A percentile compares a stretch with the other conserved stretches of the same genome.
Evolutionary conservation across 2,888 invertebrate genomes (phyloP).

Genomic region (Clitarchus hookeri): DNA sequence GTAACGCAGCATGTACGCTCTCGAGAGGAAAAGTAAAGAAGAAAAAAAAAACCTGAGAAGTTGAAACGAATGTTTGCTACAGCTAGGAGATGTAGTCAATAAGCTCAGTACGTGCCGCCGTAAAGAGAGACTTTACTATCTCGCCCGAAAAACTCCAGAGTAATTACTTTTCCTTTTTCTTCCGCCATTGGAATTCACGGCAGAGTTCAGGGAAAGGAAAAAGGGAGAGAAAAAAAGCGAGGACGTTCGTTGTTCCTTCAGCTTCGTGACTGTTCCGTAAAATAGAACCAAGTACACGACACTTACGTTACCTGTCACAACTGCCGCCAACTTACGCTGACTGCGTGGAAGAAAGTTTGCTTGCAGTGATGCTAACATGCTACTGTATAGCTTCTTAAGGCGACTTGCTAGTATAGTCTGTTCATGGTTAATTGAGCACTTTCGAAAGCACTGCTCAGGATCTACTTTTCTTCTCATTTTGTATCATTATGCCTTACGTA

Average conservation of each 20-base stretch:
- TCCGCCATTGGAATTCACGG: conserved; percentile 11
- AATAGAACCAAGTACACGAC: too few relatives aligned
- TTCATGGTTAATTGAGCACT: too few relatives aligned
- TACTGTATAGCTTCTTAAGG: too few relatives aligned
- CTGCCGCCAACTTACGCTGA: too few relatives aligned
- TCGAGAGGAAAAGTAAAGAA: conserved; percentile 16
- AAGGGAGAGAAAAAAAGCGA: background rate
- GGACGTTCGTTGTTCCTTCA: background rate
- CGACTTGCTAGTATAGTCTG: too few relatives aligned
- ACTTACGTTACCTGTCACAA: too few relatives aligned
- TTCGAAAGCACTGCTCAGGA: too few relatives aligned
- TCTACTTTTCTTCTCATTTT: too few relatives aligned
- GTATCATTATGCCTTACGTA: too few relatives aligned
- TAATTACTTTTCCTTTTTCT: conserved; percentile 19
- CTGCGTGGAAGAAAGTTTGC: too few relatives aligned
- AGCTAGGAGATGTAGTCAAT: conserved; percentile 21
- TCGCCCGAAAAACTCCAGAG: background rate
- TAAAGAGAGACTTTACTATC: conserved; percentile 25
- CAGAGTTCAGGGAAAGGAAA: background rate
- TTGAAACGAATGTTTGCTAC: conserved; percentile 25
- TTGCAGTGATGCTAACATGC: too few relatives aligned
- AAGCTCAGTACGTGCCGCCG: conserved; percentile 10
- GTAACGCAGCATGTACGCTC: background rate
- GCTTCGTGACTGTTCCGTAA: background rate
- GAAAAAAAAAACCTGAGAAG: background rate